A percentile compares a stretch with the other conserved stretches of the same genome.
Evolutionary conservation across 2,888 invertebrate genomes (phyloP).

Genomic region (Bellardia pandia): DNA sequence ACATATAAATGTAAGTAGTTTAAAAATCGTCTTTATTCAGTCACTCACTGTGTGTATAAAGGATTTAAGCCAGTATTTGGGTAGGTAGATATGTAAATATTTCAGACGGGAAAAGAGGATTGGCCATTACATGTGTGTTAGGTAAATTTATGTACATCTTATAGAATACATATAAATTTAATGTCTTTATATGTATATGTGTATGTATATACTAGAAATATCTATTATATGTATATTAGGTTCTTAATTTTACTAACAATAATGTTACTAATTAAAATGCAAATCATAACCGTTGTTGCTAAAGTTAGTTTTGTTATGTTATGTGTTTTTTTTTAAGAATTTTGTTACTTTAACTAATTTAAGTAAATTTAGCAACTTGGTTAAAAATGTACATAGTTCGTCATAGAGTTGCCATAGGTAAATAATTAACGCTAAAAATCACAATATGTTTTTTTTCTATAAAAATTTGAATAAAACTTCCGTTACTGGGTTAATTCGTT

Average conservation of each 20-base stretch:
- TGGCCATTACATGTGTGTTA: constrained; percentile 4
- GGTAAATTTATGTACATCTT: constrained; percentile 53
- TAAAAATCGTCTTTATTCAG: not conserved
- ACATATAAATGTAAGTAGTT: not conserved
- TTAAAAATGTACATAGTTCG: constrained; percentile 58
- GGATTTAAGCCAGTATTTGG: not conserved
- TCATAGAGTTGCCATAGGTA: constrained; percentile 75
- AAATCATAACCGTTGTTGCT: constrained; percentile 67
- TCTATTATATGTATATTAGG: constrained; percentile 23
- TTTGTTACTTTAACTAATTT: constrained; percentile 24
- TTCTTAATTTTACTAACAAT: constrained; percentile 69
- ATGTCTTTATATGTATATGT: not conserved
- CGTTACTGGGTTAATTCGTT: constrained; percentile 70
- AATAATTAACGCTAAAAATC: constrained; percentile 84
- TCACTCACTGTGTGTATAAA: constrained; percentile 35
- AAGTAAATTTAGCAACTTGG: constrained; percentile 58
- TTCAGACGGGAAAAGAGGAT: not conserved
- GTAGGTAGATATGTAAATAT: not conserved
- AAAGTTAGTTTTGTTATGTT: constrained; percentile 6
- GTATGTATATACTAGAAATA: constrained; percentile 21
- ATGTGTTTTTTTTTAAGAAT: constrained; percentile 14
- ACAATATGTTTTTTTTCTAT: constrained; percentile 81
- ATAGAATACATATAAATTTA: constrained; percentile 1
- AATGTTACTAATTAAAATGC: constrained; percentile 69
- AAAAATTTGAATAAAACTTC: constrained; percentile 64